Evolutionary conservation across 2,888 invertebrate species (phyloP).

Genomic region (Andrena fulva): DNA sequence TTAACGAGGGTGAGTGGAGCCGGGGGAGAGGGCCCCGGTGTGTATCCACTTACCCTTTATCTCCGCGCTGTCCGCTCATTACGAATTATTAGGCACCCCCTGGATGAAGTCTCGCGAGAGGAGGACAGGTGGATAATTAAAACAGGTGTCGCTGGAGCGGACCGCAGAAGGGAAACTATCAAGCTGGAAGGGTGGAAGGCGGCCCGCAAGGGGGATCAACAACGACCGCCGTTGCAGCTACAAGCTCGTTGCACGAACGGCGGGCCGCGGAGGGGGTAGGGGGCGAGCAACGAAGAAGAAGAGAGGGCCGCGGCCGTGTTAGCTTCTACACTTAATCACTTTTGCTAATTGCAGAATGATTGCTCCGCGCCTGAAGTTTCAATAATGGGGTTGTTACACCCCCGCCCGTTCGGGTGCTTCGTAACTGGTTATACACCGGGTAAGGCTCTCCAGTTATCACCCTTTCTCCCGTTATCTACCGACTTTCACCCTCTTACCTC

Average conservation of each 20-base stretch:
- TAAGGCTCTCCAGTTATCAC: slow-evolving; percentile 57
- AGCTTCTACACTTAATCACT: slow-evolving; percentile 81
- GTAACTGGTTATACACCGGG: slow-evolving; percentile 66
- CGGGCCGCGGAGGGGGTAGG: neutral
- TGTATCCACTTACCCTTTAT: slow-evolving; percentile 37
- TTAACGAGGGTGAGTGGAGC: slow-evolving; percentile 47
- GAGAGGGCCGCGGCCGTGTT: slow-evolving; percentile 52
- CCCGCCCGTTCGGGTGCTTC: slow-evolving; percentile 48
- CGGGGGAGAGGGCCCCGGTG: slow-evolving; percentile 9
- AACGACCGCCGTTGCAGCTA: slow-evolving; percentile 10
- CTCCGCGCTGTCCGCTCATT: slow-evolving; percentile 33
- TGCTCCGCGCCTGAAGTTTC: slow-evolving; percentile 81
- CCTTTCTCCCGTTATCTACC: slow-evolving; percentile 58
- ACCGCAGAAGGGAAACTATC: neutral
- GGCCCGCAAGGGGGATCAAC: slow-evolving; percentile 34
- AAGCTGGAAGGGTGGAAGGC: slow-evolving; percentile 18
- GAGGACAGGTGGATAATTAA: slow-evolving; percentile 67
- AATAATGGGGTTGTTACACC: slow-evolving; percentile 81
- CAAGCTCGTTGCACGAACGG: neutral
- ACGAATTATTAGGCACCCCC: slow-evolving; percentile 47
- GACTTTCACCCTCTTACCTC: slow-evolving; percentile 29
- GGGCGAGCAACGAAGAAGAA: neutral
- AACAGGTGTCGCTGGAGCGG: slow-evolving; percentile 59
- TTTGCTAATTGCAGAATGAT: slow-evolving; percentile 83
- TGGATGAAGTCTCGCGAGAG: slow-evolving; percentile 28